These are phyloP conservation scores for Microcebus ravelobensis DNA, from an alignment of 2,113 vertebrate species.

Conservation along the genomic window DNA sequence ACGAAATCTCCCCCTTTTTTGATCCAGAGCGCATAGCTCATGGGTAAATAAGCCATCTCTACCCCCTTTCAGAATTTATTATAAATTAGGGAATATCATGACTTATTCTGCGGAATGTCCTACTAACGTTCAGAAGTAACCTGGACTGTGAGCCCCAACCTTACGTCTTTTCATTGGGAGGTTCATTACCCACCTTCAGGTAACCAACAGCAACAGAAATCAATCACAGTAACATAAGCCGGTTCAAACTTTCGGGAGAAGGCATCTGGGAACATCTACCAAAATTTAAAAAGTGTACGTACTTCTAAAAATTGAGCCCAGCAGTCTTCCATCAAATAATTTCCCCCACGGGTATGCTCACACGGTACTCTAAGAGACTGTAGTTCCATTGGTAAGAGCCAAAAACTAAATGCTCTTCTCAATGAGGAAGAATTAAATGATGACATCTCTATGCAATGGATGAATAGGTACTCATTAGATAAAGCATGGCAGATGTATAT, in stretches of 20 bases:
- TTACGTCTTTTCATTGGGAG: background rate
- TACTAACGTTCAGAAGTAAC: background rate
- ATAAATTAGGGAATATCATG: background rate
- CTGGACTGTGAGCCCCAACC: background rate
- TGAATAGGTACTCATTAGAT: background rate
- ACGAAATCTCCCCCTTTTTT: background rate
- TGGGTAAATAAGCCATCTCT: background rate
- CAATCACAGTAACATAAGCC: background rate
- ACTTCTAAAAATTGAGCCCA: background rate
- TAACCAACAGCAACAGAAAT: background rate
- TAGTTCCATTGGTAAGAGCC: background rate
- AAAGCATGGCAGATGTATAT: background rate
- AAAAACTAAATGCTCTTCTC: background rate
- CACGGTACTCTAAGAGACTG: background rate
- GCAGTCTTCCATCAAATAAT: background rate
- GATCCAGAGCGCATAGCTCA: background rate
- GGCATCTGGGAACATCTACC: background rate
- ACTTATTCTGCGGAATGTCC: background rate
- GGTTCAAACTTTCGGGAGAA: background rate
- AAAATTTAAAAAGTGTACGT: background rate
- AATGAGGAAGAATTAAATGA: background rate
- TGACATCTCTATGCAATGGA: background rate
- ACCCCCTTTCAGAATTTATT: background rate
- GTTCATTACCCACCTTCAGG: fast-evolving
- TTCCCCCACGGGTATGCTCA: background rate